These are phyloP conservation scores for Heliconius ismenius DNA, from an alignment of 2,888 invertebrate species.

Conservation along the genomic window DNA sequence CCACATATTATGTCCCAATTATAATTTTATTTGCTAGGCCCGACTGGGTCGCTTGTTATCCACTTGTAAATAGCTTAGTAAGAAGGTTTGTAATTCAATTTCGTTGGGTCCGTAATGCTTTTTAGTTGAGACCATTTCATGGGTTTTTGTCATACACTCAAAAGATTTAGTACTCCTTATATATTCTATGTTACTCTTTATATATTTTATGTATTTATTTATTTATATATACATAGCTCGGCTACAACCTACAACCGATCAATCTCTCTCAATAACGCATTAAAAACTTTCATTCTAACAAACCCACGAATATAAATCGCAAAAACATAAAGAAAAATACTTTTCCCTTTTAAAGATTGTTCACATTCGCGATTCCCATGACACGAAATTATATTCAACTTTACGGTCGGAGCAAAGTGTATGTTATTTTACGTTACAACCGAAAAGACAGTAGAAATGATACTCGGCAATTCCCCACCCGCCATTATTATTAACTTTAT, in stretches of 20 bases:
- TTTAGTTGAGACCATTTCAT: slow-evolving; percentile 51
- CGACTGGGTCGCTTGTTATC: slow-evolving; percentile 65
- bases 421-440: slow-evolving; percentile 44
- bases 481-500: slow-evolving; percentile 54
- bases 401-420: slow-evolving; percentile 42
- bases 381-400: slow-evolving; percentile 46
- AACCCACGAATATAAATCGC: slow-evolving; percentile 33
- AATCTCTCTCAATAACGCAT: slow-evolving; percentile 5
- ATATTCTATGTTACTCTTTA: neutral
- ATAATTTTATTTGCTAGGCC: slow-evolving; percentile 68
- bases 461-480: slow-evolving; percentile 44
- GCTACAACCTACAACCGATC: neutral
- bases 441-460: slow-evolving; percentile 44
- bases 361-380: slow-evolving; percentile 41
- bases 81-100: slow-evolving; percentile 74
- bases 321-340: slow-evolving; percentile 31
- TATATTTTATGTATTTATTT: neutral
- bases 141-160: slow-evolving; percentile 53
- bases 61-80: slow-evolving; percentile 74
- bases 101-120: slow-evolving; percentile 63
- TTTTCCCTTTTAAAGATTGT: slow-evolving; percentile 40
- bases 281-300: slow-evolving; percentile 36
- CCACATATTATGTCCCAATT: slow-evolving; percentile 74
- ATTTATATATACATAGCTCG: neutral
- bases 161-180: slow-evolving; percentile 2